Base-by-base conservation (phyloP, 2,797 vertebrate genomes). In the Tragopan temminckii region DNA sequence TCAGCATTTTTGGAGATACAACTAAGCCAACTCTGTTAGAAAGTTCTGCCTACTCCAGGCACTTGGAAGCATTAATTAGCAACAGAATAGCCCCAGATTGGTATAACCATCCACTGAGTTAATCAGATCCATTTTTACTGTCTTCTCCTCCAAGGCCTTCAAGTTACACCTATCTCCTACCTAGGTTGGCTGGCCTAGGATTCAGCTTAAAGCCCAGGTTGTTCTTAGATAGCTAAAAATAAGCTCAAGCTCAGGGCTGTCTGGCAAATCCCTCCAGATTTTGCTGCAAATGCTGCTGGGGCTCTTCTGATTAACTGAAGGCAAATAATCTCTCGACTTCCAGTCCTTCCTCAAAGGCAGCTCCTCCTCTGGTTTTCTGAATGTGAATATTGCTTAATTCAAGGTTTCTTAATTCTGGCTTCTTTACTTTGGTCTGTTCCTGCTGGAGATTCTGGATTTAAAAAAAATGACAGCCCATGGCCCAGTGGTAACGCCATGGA, bases 21-120 rank as follows among this genome's bases (percentile, higher is more conserved):
- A 84, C 94, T 89, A 86, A 95, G 90, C 90, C n/a, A 57, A 27
- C 72, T 36, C 43, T 35, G 55, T 25, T 53, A 14, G 57, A 29
- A 84, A 64, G 77, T 38, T 89, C 81, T 89, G 84, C 92, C 85
- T 80, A 66, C 85, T 94, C 69, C 78, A 38, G 92, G 90, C 81
- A 13, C 80, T 77, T 53, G 76, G 85, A 85, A 90, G 69, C 4
- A 8, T 48, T 95, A 88, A 96, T 95, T 85, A 89, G 76, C 91
- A 84, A 24, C 16, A 75, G 78, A 88, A 93, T 35, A 70, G 33
- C 59, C 80, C 80, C 12, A 72, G 63, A 91, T 80, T 23, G 70
- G 59, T 67, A 14, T 33, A 77, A 80, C 69, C 68, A 81, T 57
- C 71, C 33, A 19, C 58, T 52, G 64, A 50, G 71, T 76, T 75